Conservation (phyloP, 2,113 vertebrate species). For the Capricornis sumatraensis region DNA sequence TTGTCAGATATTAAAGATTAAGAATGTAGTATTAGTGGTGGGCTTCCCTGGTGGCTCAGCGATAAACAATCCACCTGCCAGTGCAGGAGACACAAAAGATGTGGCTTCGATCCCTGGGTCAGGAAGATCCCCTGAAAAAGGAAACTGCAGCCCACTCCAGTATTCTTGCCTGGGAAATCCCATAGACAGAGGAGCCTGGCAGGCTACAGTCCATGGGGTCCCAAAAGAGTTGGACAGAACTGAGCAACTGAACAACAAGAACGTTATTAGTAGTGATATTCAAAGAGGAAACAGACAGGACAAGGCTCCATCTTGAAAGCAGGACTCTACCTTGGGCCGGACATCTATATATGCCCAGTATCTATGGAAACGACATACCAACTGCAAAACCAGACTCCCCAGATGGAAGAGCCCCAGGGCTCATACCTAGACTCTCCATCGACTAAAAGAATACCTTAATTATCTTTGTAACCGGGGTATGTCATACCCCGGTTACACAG, state of each 20-base stretch:
- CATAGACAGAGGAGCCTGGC: neutral
- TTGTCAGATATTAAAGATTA: neutral
- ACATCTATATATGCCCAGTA: neutral
- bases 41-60: neutral
- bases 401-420: neutral
- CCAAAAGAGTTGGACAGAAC: neutral
- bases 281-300: neutral
- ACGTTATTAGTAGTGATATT: neutral
- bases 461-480: neutral
- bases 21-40: neutral
- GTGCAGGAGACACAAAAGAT: neutral
- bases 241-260: neutral
- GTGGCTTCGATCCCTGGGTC: neutral
- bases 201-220: neutral
- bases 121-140: neutral
- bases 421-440: neutral
- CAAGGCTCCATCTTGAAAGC: neutral
- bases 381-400: neutral
- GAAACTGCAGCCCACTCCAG: neutral
- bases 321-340: neutral
- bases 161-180: neutral
- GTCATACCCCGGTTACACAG: no score
- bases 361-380: neutral
- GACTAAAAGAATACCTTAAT: neutral
- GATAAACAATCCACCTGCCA: neutral